Percentiles rank a stretch among this genome's conserved stretches.
Conservation (phyloP, 1,140 invertebrate species). For the Drosophila sucinea region DNA sequence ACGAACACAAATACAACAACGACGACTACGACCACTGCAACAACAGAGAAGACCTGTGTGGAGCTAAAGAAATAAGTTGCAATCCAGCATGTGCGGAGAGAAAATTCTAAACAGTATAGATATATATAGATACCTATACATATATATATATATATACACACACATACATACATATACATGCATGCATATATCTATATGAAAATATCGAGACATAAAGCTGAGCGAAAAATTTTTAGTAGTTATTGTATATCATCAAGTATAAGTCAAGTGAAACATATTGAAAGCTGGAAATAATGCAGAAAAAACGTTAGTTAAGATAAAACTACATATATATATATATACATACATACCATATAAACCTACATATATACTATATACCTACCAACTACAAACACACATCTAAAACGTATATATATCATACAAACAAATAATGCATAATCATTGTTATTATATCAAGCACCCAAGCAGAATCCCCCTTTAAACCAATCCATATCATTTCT, state of each 20-base stretch:
- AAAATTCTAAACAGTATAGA: conserved; percentile 32
- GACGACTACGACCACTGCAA: conserved; percentile 60
- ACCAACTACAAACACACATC: conserved; percentile 41
- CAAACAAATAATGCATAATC: conserved; percentile 50
- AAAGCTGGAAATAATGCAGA: conserved; percentile 78
- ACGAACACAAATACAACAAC: conserved; percentile 68
- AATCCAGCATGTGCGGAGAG: conserved; percentile 24
- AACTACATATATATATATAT: conserved; percentile 16
- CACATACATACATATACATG: conserved; percentile 61
- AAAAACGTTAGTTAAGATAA: conserved; percentile 61
- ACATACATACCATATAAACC: conserved; percentile 9
- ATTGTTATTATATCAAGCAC: conserved; percentile 40
- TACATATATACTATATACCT: conserved; percentile 1
- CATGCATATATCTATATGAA: conserved; percentile 15
- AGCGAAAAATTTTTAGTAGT: conserved; percentile 57
- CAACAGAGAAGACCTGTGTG: conserved; percentile 67
- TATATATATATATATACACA: conserved; percentile 56
- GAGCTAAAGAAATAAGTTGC: conserved; percentile 55
- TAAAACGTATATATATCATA: conserved; percentile 53
- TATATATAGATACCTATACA: conserved; percentile 52
- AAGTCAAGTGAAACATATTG: conserved; percentile 68
- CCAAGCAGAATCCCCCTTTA: conserved; percentile 22
- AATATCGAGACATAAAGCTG: conserved; percentile 32
- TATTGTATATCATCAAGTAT: conserved; percentile 28
- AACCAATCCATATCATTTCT: conserved; percentile 40